A percentile compares a stretch with the other conserved stretches of the same genome.
Conservation (phyloP, 2,888 invertebrate genomes). For the Anagyrus pseudococci region DNA sequence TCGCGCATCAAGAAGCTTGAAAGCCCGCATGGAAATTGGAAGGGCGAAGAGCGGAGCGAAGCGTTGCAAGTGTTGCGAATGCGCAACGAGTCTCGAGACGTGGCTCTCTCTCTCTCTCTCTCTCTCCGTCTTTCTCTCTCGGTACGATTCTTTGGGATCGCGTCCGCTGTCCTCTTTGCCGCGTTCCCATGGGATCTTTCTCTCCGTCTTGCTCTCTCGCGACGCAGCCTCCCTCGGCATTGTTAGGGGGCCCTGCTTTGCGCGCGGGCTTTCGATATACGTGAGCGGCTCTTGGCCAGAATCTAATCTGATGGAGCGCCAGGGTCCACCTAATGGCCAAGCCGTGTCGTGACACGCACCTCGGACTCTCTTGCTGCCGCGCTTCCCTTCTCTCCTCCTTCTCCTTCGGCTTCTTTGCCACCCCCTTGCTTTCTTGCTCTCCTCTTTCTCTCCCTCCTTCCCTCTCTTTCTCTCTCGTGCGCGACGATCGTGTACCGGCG, state of each 20-base stretch:
- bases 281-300: slow-evolving; percentile 40
- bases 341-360: slow-evolving; percentile 62
- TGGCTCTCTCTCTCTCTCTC: slow-evolving; percentile 8
- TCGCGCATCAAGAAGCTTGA: no score
- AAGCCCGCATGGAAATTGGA: no score
- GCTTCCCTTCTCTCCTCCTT: slow-evolving; percentile 19
- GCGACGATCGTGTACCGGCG: slow-evolving; percentile 28
- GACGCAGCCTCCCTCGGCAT: neutral
- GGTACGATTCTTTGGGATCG: slow-evolving; percentile 24
- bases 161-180: neutral
- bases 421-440: slow-evolving; percentile 17
- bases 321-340: slow-evolving; percentile 61
- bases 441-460: slow-evolving; percentile 22
- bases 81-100: no score
- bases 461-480: slow-evolving; percentile 40
- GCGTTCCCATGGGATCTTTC: slow-evolving; percentile 25
- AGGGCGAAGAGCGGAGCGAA: no score
- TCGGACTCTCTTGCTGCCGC: slow-evolving; percentile 47
- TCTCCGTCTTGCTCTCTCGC: neutral
- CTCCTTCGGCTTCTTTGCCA: slow-evolving; percentile 39
- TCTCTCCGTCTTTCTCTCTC: neutral
- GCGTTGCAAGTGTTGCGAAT: no score
- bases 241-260: neutral
- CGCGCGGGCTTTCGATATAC: no score
- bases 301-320: slow-evolving; percentile 61